These are phyloP conservation scores for Tetropium fuscum DNA, from an alignment of 2,888 invertebrate genomes.

Conservation along the genomic window DNA sequence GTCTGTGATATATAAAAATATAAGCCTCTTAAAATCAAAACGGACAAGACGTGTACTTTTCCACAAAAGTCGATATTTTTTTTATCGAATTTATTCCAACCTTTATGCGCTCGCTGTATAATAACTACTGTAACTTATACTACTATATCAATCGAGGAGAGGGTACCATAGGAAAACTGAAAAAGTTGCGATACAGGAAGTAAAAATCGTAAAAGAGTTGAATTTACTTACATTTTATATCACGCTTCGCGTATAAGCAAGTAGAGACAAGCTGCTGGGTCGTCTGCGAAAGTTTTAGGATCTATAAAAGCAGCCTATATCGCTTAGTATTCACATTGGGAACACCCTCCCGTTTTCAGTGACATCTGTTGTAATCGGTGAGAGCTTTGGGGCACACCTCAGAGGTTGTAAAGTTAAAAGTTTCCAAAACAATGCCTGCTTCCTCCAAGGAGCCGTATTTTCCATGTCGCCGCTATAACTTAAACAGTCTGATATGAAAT, in stretches of 20 bases:
- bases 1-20: no score
- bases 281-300: slow-evolving; percentile 46
- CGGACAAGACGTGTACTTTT: no score
- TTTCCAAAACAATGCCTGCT: slow-evolving; percentile 38
- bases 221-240: slow-evolving; percentile 19
- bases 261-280: slow-evolving; percentile 1
- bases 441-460: slow-evolving; percentile 41
- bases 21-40: no score
- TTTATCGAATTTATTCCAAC: no score
- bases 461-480: slow-evolving; percentile 38
- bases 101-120: no score
- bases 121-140: no score
- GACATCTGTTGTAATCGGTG: slow-evolving; percentile 49
- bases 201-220: slow-evolving; percentile 11
- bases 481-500: slow-evolving; percentile 25
- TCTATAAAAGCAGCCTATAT: slow-evolving; percentile 51
- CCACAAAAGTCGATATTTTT: no score
- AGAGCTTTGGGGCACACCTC: slow-evolving; percentile 40
- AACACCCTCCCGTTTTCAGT: slow-evolving; percentile 46
- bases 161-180: no score
- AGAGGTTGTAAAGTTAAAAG: slow-evolving; percentile 42
- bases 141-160: no score
- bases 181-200: slow-evolving; percentile 9
- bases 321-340: slow-evolving; percentile 53
- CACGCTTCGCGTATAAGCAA: slow-evolving; percentile 23